Base-by-base conservation (phyloP, 1,140 invertebrate genomes). In the Drosophila elegans region DNA sequence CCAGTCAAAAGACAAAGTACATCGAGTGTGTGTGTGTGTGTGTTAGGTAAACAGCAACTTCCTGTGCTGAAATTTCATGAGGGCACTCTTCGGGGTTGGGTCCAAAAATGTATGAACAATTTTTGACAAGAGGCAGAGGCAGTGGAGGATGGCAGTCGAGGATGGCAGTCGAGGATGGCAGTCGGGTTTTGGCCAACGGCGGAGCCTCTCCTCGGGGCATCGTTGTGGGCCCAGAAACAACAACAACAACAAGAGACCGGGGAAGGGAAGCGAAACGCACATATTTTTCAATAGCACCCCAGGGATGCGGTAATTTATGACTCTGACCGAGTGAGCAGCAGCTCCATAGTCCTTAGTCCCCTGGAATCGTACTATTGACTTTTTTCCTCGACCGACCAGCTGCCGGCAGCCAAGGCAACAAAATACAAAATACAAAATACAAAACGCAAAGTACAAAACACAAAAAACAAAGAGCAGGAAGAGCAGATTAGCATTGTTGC, bases 261-360 rank as follows among this genome's bases (percentile, higher is more conserved):
- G 66, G 51, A 46, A 56, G 56, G 62, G 46, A 49, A 46, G 52
- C 53, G 48, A 38, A 53, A 62, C 45, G 63, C 36, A 74, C 34
- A 77, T 74, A 71, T 63, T 74, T 84, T 74, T 83, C 80, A 89
- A 88, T 88, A 88, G 84, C 84, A 89, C 84, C 84, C 84, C 62
- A 39, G 84, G 84, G 84, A 88, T 88, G 84, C 76, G 73, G 80
- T 88, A 89, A 88, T 88, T 88, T 88, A 88, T 88, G 84, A 74
- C 80, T 88, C 80, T 74, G 83, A 83, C 83, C 83, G 79, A 88
- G 52, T 82, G 79, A 83, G 52, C 44, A 57, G 64, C 44, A 57
- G 64, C 56, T 6, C 29, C 29, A 7, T 32, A 32, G 29, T 32
- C 29, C 29, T 32, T 32, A 6, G 29, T 32, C 29, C 29, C 51